These are phyloP conservation scores for Uropetala carovei DNA, from an alignment of 2,888 invertebrate species.

Conservation along the genomic window DNA sequence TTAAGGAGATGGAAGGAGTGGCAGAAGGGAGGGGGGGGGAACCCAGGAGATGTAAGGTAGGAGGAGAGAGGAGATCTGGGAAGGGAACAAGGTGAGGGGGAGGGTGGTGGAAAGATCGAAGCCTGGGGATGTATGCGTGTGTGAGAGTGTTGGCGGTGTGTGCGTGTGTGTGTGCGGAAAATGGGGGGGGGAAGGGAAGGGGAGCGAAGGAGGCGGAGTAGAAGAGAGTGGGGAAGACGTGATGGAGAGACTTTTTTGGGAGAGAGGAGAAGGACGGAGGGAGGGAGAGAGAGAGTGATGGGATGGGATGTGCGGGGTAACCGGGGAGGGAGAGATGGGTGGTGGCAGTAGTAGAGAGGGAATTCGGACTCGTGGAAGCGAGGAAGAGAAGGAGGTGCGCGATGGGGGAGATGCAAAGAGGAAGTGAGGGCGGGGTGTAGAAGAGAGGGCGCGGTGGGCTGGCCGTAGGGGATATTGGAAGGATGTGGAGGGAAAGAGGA, in stretches of 20 bases:
- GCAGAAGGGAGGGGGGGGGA: no score
- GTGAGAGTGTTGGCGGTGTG: neutral
- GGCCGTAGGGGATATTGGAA: slow-evolving; percentile 29
- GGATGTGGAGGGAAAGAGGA: neutral
- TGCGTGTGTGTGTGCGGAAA: neutral
- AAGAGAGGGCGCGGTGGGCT: neutral
- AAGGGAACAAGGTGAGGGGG: no score
- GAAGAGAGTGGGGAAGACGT: neutral
- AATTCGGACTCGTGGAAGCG: slow-evolving; percentile 12
- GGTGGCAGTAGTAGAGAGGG: neutral
- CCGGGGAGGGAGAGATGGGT: neutral
- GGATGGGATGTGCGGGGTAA: neutral
- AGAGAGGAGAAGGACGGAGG: neutral
- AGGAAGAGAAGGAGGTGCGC: neutral
- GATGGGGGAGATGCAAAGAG: slow-evolving; percentile 19
- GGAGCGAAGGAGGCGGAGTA: neutral
- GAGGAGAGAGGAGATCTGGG: no score
- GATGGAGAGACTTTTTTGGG: slow-evolving; percentile 29
- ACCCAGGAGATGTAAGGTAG: no score
- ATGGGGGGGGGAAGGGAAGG: no score
- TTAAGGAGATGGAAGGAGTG: neutral
- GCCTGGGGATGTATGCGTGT: slow-evolving; percentile 27
- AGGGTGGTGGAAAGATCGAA: slow-evolving; percentile 18
- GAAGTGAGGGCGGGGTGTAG: neutral
- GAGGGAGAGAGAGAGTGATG: neutral